Evolutionary conservation across 2,888 invertebrate species (phyloP).

Genomic region (Hirtodrosophila cameraria): DNA sequence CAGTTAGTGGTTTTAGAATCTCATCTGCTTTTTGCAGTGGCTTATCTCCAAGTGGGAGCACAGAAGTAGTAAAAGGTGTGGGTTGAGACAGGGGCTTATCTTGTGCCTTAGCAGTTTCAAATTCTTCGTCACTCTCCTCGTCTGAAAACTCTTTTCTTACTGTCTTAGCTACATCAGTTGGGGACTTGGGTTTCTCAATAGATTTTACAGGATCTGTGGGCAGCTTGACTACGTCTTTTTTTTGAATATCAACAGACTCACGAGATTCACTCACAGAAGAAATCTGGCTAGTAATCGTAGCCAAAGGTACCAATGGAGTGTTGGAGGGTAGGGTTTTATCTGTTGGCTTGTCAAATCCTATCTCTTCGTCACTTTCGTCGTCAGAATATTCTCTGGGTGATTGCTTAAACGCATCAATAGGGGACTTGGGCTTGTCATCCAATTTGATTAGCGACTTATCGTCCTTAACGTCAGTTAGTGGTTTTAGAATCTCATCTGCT

Average conservation of each 20-base stretch:
- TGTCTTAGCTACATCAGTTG: conserved; percentile 5
- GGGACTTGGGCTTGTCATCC: conserved; percentile 17
- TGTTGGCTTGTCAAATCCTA: neutral
- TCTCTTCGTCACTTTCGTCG: neutral
- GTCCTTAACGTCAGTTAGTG: neutral
- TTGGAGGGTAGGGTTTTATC: neutral
- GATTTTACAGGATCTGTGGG: neutral
- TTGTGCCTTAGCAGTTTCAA: neutral
- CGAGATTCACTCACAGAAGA: neutral
- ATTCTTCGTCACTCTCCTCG: conserved; percentile 6
- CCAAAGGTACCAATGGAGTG: neutral
- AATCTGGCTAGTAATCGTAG: neutral
- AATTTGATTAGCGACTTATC: neutral
- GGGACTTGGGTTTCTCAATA: conserved; percentile 9
- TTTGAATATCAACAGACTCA: neutral
- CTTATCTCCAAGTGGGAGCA: neutral
- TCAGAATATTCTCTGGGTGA: neutral
- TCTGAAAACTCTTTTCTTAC: no score
- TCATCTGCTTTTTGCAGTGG: conserved; percentile 7
- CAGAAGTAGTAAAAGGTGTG: neutral
- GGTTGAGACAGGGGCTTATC: neutral
- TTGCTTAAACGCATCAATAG: neutral
- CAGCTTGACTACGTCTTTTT: no score
- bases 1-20: neutral
- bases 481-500: neutral